Conservation (phyloP, 2,888 invertebrate species). For the Yponomeuta evonymella region DNA sequence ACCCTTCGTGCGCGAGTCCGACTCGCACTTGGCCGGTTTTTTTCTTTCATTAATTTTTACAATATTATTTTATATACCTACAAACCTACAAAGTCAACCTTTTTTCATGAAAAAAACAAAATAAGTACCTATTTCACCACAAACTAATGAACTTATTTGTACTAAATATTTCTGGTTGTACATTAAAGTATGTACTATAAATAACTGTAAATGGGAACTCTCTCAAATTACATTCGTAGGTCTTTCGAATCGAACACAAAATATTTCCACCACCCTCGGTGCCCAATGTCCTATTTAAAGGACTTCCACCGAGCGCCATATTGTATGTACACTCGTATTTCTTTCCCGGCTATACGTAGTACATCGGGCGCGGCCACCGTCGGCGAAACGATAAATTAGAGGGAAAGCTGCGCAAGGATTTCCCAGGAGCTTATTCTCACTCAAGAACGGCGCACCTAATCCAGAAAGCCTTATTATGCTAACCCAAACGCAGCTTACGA, state of each 20-base stretch:
- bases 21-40: too few species aligned
- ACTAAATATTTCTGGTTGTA: too few species aligned
- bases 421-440: constrained; percentile 75
- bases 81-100: too few species aligned
- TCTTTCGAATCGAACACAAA: not conserved
- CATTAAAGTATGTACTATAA: too few species aligned
- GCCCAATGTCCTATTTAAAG: not conserved
- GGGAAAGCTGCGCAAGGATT: constrained; percentile 74
- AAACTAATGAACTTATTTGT: too few species aligned
- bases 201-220: too few species aligned
- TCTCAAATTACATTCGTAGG: too few species aligned
- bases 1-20: too few species aligned
- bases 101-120: too few species aligned
- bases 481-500: constrained; percentile 71
- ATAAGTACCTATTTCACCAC: too few species aligned
- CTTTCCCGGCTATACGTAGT: constrained; percentile 63
- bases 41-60: too few species aligned
- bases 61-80: too few species aligned
- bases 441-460: constrained; percentile 74
- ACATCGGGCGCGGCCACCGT: constrained; percentile 69
- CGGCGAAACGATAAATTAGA: constrained; percentile 72
- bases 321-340: constrained; percentile 53
- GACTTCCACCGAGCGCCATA: constrained; percentile 17
- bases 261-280: not conserved
- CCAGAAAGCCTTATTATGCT: constrained; percentile 76